Evolutionary conservation across 2,797 vertebrate genomes (phyloP).

Genomic region (Setipinna tenuifilis): DNA sequence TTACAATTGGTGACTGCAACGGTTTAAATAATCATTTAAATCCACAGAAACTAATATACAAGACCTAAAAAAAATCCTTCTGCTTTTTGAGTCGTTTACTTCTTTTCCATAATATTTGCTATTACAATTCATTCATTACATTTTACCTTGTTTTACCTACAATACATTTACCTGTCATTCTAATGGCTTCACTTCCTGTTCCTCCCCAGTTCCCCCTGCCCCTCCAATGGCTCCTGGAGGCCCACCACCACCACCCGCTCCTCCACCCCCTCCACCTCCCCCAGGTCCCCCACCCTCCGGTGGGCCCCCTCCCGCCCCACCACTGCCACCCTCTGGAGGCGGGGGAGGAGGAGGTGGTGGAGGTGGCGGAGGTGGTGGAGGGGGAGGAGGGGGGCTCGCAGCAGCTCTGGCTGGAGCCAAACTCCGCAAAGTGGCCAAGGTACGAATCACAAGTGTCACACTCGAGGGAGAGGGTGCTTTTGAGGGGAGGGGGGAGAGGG

Average conservation of each 20-base stretch:
- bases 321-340: too few relatives aligned
- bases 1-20: too few relatives aligned
- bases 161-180: too few relatives aligned
- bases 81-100: not conserved
- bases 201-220: conserved; percentile 63
- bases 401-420: conserved; percentile 87
- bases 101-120: too few relatives aligned
- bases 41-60: too few relatives aligned
- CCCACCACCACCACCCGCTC: conserved; percentile 55
- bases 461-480: too few relatives aligned
- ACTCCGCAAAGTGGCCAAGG: conserved; percentile 84
- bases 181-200: not conserved
- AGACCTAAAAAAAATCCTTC: not conserved
- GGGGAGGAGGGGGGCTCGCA: conserved; percentile 75
- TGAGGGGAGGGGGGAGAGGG: too few relatives aligned
- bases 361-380: conserved; percentile 59
- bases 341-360: too few relatives aligned
- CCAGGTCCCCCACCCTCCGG: conserved; percentile 67
- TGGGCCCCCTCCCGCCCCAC: conserved; percentile 55
- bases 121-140: too few relatives aligned
- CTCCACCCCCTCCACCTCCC: conserved; percentile 58
- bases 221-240: conserved; percentile 67
- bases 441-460: not conserved
- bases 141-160: too few relatives aligned
- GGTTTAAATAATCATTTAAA: too few relatives aligned